Conservation (phyloP, 2,797 vertebrate genomes). For the Orientallactaga sibirica region DNA sequence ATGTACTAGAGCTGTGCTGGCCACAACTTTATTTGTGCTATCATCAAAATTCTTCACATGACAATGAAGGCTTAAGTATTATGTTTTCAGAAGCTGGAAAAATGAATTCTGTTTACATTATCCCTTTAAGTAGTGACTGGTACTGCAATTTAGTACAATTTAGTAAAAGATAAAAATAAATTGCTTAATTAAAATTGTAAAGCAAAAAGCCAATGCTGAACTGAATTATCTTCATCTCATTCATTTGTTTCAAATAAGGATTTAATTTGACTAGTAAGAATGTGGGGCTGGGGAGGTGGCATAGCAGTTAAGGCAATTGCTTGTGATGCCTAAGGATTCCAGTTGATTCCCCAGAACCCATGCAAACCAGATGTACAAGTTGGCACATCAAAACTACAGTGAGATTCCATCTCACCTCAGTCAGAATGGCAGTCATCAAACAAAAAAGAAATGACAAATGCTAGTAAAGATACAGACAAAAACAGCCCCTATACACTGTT, state of each 20-base stretch:
- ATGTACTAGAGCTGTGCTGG: neutral
- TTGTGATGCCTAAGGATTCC: no score
- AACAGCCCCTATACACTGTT: neutral
- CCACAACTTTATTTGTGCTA: constrained; percentile 26
- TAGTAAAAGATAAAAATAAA: constrained; percentile 44
- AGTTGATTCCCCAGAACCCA: no score
- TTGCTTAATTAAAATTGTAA: constrained; percentile 56
- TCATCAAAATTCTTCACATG: constrained; percentile 36
- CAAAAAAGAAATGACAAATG: neutral
- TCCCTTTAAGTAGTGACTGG: constrained; percentile 25
- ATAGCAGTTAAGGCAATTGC: no score
- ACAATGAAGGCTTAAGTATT: constrained; percentile 45
- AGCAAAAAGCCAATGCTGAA: constrained; percentile 45
- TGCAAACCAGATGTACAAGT: no score
- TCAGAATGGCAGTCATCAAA: neutral
- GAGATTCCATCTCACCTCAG: neutral
- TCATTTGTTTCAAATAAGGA: constrained; percentile 42
- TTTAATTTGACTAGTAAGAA: constrained; percentile 62
- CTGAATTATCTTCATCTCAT: constrained; percentile 50
- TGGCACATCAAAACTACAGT: no score
- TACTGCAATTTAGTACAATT: constrained; percentile 37
- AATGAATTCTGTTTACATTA: neutral
- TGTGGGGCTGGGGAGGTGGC: neutral
- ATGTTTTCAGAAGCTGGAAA: constrained; percentile 8
- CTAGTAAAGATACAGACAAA: neutral